Base-by-base conservation (phyloP, 2,888 invertebrate species). In the Eumerus sabulonum region DNA sequence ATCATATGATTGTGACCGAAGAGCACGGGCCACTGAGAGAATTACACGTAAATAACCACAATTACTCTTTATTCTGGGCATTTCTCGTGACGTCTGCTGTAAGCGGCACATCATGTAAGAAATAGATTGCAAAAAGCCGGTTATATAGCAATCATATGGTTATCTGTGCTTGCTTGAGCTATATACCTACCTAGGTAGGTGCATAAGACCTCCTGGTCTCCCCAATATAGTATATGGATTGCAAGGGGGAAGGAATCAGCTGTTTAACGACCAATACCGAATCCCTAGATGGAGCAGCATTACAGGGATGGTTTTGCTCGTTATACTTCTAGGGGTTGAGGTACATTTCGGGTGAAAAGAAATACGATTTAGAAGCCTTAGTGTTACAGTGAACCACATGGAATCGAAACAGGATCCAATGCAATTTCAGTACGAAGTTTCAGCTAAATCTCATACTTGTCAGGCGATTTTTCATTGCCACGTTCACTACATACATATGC, bases 101-200 rank as follows among this genome's bases (percentile, higher is more conserved):
- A n/a, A n/a, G n/a, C n/a, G n/a, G n/a, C n/a, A n/a, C n/a, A 68
- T 68, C 76, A 45, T 18, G 16, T 54, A 5, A 50, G 45, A 62
- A 16, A 72, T 63, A 13, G 45, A 53, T 79, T 47, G n/a, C 53
- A 35, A 81, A 79, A 76, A 62, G 81, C 76, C 81, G 81, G 81
- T 66, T 71, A 76, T 47, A 76, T 76, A 62, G 47, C 59, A 76
- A 76, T 81, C 79, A 81, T 81, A 76, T 81, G 79, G 68, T 79
- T 79, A 72, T 68, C 74, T 38, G 18, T 50, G 60, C 57, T 60
- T 66, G 35, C 64, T 56, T 45, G 42, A 9, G 50, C 64, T 67
- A 66, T 74, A 27, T 27, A 27, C 27, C n/a, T 27, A 27, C 27
- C 27, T n/a, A n/a, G 27, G 40, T 81, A 56, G 64, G 36, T 48